A percentile compares a stretch with the other conserved stretches of the same genome.
These are phyloP conservation scores for Aurelia aurita DNA, from an alignment of 30 jellyfish, hydroid and myxozoan species.

Conservation along the genomic window DNA sequence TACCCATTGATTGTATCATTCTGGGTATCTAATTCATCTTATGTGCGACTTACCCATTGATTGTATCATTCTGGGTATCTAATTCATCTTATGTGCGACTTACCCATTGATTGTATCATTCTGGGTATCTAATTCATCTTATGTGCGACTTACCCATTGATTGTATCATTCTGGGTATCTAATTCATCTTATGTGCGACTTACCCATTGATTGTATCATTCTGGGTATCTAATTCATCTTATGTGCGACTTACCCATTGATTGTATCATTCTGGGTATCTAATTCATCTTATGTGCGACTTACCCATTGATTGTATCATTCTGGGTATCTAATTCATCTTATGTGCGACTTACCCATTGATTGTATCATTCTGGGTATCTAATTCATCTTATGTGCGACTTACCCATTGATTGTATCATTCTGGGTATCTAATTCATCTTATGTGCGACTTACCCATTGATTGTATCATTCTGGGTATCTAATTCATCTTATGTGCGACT, in stretches of 20 bases:
- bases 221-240: conserved; percentile 36
- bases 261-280: conserved; percentile 25
- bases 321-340: conserved; percentile 36
- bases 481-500: conserved; percentile 27
- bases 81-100: conserved; percentile 27
- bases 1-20: conserved; percentile 42
- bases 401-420: conserved; percentile 42
- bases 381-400: conserved; percentile 27
- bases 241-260: conserved; percentile 9
- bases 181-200: conserved; percentile 27
- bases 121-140: conserved; percentile 36
- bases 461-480: conserved; percentile 25
- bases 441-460: conserved; percentile 9
- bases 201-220: conserved; percentile 42
- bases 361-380: conserved; percentile 25
- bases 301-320: conserved; percentile 42
- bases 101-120: conserved; percentile 42
- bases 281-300: conserved; percentile 27
- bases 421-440: conserved; percentile 36
- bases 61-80: conserved; percentile 25
- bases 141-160: conserved; percentile 9
- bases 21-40: conserved; percentile 36
- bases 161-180: conserved; percentile 25
- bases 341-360: conserved; percentile 9
- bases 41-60: conserved; percentile 9